A percentile compares a stretch with the other conserved stretches of the same genome.
Conservation (phyloP, 2,797 vertebrate species). For the Sternotherus odoratus region DNA sequence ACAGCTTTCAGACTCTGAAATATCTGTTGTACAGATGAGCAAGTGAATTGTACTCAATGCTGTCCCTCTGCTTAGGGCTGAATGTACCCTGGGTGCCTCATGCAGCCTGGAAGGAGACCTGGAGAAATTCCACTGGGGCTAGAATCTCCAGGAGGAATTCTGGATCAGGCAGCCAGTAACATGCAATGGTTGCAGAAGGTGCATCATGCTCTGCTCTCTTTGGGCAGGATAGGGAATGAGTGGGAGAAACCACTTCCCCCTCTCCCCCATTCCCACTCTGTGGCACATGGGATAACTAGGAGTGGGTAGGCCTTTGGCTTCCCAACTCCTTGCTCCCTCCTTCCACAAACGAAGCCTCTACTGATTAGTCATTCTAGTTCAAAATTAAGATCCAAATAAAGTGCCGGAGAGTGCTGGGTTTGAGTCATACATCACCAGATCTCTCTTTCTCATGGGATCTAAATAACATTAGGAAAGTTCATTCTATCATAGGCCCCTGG, state of each 20-base stretch:
- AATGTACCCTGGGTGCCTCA: background rate
- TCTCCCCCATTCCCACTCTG: too few relatives aligned
- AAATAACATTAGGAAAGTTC: background rate
- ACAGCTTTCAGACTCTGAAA: background rate
- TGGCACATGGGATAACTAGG: too few relatives aligned
- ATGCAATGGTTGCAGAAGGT: too few relatives aligned
- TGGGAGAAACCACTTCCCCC: too few relatives aligned
- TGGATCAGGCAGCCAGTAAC: too few relatives aligned
- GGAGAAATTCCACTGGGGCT: background rate
- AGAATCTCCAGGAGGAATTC: background rate
- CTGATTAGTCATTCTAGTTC: background rate
- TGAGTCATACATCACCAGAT: conserved; percentile 19
- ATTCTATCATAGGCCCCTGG: fast-evolving
- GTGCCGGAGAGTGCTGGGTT: background rate
- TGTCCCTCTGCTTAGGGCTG: background rate
- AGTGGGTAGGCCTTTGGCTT: too few relatives aligned
- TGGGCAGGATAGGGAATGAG: too few relatives aligned
- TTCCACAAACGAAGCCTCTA: background rate
- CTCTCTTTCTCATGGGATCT: background rate
- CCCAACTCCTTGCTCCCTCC: too few relatives aligned
- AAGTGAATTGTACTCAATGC: background rate
- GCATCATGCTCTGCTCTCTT: too few relatives aligned
- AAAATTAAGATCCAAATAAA: background rate
- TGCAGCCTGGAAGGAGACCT: background rate
- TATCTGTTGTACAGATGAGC: background rate